Evolutionary conservation across 2,113 vertebrate genomes (phyloP).

Genomic region (Lynx canadensis): DNA sequence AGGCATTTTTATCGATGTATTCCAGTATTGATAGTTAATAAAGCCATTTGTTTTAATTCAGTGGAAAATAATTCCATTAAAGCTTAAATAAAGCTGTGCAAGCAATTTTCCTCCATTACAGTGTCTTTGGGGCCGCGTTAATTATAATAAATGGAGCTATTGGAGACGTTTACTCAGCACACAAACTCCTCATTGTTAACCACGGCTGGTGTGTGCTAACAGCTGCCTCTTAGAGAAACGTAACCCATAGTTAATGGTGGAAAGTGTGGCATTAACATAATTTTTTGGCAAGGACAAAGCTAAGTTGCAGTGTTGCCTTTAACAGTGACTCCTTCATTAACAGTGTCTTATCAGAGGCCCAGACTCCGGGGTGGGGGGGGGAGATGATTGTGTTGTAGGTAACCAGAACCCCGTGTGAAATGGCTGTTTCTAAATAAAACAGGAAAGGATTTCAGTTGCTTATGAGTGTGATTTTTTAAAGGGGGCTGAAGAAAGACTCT

Average conservation of each 20-base stretch:
- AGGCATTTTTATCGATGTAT: not conserved
- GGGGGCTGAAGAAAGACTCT: not conserved
- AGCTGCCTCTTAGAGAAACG: constrained; percentile 60
- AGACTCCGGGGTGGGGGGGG: not conserved
- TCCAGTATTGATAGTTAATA: constrained; percentile 14
- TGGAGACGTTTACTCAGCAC: not conserved
- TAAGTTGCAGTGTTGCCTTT: not conserved
- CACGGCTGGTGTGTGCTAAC: constrained; percentile 2
- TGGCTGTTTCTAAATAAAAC: not conserved
- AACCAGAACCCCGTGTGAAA: constrained; percentile 1
- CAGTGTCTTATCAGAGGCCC: not conserved
- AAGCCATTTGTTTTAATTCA: constrained; percentile 43
- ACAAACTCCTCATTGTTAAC: constrained; percentile 72
- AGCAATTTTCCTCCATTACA: constrained; percentile 13
- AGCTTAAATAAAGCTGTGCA: constrained; percentile 30
- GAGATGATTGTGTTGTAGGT: not conserved
- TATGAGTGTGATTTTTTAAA: not conserved
- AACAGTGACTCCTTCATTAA: constrained; percentile 31
- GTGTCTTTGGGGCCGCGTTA: constrained; percentile 23
- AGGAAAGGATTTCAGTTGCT: not conserved
- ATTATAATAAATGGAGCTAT: constrained; percentile 7
- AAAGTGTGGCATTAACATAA: constrained; percentile 68
- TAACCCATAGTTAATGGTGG: constrained; percentile 25
- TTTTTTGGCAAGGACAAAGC: constrained; percentile 56
- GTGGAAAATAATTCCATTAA: constrained; percentile 65